Percentiles rank a stretch among this genome's conserved stretches.
phyloP scores from a whole-genome alignment of 2,888 invertebrate genomes.

The Nipponacmea schrenckii region DNA sequence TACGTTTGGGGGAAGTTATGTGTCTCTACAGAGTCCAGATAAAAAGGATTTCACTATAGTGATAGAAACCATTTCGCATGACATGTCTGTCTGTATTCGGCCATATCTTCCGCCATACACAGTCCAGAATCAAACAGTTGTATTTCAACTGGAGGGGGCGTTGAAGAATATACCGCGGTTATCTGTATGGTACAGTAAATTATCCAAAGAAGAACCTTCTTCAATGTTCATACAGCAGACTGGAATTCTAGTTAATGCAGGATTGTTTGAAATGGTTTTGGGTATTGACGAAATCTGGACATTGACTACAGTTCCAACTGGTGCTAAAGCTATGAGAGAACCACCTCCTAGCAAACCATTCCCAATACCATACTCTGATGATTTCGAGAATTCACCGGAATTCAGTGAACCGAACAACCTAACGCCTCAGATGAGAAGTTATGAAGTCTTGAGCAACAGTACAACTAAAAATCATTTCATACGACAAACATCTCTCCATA shows the following conservation, averaged over 20 bases:
- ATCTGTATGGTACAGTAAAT: constrained; percentile 37
- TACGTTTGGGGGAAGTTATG: constrained; percentile 61
- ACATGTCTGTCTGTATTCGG: constrained; percentile 56
- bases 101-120: constrained; percentile 50
- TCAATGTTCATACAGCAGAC: not conserved
- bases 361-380: constrained; percentile 61
- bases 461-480: constrained; percentile 38
- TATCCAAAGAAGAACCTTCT: not conserved
- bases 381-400: constrained; percentile 55
- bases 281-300: constrained; percentile 60
- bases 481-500: constrained; percentile 50
- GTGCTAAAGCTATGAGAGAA: constrained; percentile 44
- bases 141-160: constrained; percentile 44
- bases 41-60: constrained; percentile 62
- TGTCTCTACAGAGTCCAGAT: constrained; percentile 55
- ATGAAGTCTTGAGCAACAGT: constrained; percentile 45
- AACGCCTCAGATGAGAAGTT: constrained; percentile 61
- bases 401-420: constrained; percentile 54
- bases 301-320: constrained; percentile 53
- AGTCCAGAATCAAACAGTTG: constrained; percentile 47
- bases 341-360: constrained; percentile 46
- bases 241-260: constrained; percentile 39
- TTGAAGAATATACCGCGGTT: constrained; percentile 36
- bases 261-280: constrained; percentile 40
- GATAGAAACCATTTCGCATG: constrained; percentile 65